Conservation (phyloP, 2,888 invertebrate genomes). For the Drosophila paucipuncta region DNA sequence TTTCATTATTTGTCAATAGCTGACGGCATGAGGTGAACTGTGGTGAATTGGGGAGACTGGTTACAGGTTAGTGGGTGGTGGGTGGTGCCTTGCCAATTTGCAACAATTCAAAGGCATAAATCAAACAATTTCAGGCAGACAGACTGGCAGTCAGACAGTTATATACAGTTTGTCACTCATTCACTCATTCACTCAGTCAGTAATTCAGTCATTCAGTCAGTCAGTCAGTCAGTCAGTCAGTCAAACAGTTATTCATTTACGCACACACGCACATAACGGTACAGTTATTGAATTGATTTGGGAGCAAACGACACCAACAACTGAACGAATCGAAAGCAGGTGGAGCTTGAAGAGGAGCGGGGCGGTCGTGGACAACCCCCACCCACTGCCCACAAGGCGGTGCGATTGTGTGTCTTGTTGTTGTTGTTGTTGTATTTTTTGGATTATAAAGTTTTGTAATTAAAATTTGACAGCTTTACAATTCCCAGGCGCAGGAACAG, state of each 20-base stretch:
- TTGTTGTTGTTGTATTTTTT: constrained; percentile 76
- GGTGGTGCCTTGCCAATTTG: constrained; percentile 62
- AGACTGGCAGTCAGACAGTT: constrained; percentile 18
- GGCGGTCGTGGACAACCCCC: neutral
- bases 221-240: constrained; percentile 53
- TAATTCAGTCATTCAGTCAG: constrained; percentile 45
- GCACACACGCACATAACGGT: constrained; percentile 71
- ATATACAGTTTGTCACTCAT: constrained; percentile 13
- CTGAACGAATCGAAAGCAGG: constrained; percentile 24
- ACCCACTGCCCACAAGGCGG: neutral
- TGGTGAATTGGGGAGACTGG: neutral
- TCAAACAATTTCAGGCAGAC: constrained; percentile 72
- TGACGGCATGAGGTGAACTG: constrained; percentile 17
- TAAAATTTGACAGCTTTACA: constrained; percentile 81
- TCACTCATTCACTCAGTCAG: constrained; percentile 30
- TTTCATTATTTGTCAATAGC: constrained; percentile 78
- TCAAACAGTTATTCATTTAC: constrained; percentile 68
- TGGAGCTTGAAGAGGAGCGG: neutral
- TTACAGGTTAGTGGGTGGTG: neutral
- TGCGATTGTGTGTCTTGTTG: constrained; percentile 30
- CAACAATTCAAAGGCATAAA: constrained; percentile 78
- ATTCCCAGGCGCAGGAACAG: constrained; percentile 67
- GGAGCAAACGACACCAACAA: constrained; percentile 45
- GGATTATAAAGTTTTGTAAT: constrained; percentile 80
- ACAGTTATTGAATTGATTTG: constrained; percentile 77